These are phyloP conservation scores for Brachionus paranguensis DNA, from an alignment of 1,140 invertebrate species.

Conservation along the genomic window DNA sequence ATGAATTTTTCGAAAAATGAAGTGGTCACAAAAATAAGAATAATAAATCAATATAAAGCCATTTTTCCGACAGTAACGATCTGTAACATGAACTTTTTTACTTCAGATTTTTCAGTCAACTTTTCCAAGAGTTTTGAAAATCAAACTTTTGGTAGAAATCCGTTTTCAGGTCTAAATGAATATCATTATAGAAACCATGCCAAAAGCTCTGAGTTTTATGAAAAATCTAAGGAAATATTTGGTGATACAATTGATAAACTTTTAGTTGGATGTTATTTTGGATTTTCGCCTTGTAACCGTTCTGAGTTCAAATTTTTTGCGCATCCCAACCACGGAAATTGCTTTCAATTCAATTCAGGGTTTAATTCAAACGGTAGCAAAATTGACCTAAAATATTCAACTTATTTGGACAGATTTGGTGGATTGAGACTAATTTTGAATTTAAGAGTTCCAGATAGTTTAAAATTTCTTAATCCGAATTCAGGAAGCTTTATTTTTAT, in stretches of 20 bases:
- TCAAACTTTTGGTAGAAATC: neutral
- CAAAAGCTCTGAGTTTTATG: neutral
- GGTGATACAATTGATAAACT: neutral
- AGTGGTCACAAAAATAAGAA: neutral
- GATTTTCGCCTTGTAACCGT: neutral
- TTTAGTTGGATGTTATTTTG: neutral
- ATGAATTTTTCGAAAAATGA: neutral
- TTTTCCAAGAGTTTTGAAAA: too few species aligned
- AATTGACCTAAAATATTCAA: neutral
- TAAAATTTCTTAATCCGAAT: neutral
- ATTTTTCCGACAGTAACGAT: neutral
- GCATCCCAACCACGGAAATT: neutral
- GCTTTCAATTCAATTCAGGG: slow-evolving; percentile 26
- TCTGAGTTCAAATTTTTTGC: neutral
- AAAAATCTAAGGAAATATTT: neutral
- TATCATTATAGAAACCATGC: neutral
- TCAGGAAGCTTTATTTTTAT: neutral
- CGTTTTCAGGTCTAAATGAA: neutral
- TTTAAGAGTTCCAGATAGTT: neutral
- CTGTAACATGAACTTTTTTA: neutral
- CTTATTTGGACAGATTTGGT: neutral
- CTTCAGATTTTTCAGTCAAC: neutral
- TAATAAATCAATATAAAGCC: neutral
- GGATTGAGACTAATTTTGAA: neutral
- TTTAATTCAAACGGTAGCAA: neutral